phyloP scores from a whole-genome alignment of 1,140 invertebrate species.

The Cylas formicarius region DNA sequence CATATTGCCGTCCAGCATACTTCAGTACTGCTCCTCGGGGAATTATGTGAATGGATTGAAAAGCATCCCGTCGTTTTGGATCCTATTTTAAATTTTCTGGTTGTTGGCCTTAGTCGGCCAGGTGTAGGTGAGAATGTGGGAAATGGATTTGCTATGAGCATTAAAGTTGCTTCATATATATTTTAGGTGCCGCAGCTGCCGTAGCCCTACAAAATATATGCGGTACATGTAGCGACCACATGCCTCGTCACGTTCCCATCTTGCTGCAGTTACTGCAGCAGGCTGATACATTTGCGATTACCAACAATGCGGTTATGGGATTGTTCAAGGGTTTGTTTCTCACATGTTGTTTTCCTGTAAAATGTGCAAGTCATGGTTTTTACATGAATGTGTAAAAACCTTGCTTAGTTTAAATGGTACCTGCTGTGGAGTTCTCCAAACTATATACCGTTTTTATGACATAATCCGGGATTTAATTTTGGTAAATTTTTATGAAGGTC shows the following conservation, averaged over 20 bases:
- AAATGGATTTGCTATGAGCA: background rate
- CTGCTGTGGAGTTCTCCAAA: too few species aligned
- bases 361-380: too few species aligned
- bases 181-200: constrained; percentile 62
- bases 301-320: constrained; percentile 72
- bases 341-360: too few species aligned
- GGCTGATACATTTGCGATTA: constrained; percentile 72
- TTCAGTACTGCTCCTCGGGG: constrained; percentile 81
- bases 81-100: constrained; percentile 71
- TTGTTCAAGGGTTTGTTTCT: constrained; percentile 56
- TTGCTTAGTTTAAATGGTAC: too few species aligned
- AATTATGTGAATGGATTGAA: constrained; percentile 93
- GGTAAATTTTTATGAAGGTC: too few species aligned
- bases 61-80: constrained; percentile 74
- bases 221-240: constrained; percentile 68
- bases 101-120: constrained; percentile 65
- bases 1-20: constrained; percentile 87
- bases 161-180: background rate
- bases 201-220: constrained; percentile 69
- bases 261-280: constrained; percentile 74
- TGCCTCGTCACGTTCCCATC: constrained; percentile 71
- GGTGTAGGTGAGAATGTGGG: constrained; percentile 48
- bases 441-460: too few species aligned
- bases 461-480: too few species aligned
- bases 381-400: too few species aligned